These are phyloP conservation scores for Psettodes erumei DNA, from an alignment of 2,113 vertebrate species.

Conservation along the genomic window DNA sequence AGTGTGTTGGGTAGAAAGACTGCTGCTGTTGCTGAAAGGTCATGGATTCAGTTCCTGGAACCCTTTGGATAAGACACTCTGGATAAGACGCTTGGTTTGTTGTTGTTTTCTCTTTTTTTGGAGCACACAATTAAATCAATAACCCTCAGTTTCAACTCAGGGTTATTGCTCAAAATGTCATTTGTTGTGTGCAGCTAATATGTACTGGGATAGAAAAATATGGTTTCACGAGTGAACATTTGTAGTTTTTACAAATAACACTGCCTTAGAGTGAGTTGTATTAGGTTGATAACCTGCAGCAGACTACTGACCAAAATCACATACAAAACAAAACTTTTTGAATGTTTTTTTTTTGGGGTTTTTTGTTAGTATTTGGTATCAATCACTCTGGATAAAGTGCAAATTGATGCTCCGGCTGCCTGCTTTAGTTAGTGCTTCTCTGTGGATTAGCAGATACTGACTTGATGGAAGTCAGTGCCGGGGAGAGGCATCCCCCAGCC, in stretches of 20 bases:
- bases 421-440: conserved; percentile 45
- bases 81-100: not conserved
- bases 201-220: too few relatives aligned
- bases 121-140: not conserved
- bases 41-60: conserved; percentile 11
- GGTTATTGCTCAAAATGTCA: not conserved
- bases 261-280: too few relatives aligned
- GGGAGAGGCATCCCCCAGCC: conserved; percentile 22
- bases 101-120: conserved; percentile 15
- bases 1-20: conserved; percentile 9
- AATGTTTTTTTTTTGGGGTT: not conserved
- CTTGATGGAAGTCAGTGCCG: conserved; percentile 13
- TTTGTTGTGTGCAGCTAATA: not conserved
- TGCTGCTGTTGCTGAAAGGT: conserved; percentile 4
- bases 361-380: not conserved
- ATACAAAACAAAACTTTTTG: not conserved
- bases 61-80: not conserved
- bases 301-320: not conserved
- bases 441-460: conserved; percentile 55
- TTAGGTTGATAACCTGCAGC: too few relatives aligned
- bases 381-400: conserved; percentile 21
- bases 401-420: conserved; percentile 12
- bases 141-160: too few relatives aligned
- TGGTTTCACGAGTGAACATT: too few relatives aligned
- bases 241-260: too few relatives aligned